Evolutionary conservation across 2,888 invertebrate species (phyloP).

Genomic region (Prenolepis imparis): DNA sequence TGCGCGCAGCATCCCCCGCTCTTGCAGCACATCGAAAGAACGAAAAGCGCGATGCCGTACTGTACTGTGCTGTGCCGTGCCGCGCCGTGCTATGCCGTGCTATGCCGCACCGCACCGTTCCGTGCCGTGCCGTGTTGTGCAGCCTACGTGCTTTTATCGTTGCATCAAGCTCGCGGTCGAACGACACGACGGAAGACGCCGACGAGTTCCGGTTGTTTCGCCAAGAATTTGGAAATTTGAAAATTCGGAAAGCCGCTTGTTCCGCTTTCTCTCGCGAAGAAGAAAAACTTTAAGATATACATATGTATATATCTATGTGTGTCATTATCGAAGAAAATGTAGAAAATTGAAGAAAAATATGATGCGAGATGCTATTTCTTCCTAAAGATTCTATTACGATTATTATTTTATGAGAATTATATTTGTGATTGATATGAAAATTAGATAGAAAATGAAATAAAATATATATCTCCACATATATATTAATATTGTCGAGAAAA

Average conservation of each 20-base stretch:
- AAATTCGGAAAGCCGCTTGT: slow-evolving; percentile 21
- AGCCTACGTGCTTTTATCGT: slow-evolving; percentile 30
- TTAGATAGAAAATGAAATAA: neutral
- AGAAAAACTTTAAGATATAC: neutral
- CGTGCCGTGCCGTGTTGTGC: neutral
- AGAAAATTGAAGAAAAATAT: neutral
- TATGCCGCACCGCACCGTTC: neutral
- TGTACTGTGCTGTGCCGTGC: neutral
- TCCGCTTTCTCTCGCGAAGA: neutral
- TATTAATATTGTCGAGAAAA: neutral
- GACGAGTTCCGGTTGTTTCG: slow-evolving; percentile 10
- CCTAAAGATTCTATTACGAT: neutral
- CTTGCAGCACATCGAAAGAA: slow-evolving; percentile 60
- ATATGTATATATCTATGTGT: neutral
- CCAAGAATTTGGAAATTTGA: slow-evolving; percentile 33
- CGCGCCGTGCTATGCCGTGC: neutral
- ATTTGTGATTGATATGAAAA: neutral
- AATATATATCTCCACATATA: neutral
- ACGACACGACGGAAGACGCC: slow-evolving; percentile 20
- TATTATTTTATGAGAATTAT: neutral
- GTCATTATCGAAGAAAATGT: neutral
- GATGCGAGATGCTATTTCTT: neutral
- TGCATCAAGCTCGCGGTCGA: slow-evolving; percentile 35
- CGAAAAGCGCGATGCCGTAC: slow-evolving; percentile 38
- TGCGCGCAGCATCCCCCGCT: slow-evolving; percentile 61